Evolutionary conservation across 1,140 invertebrate genomes (phyloP).

Genomic region (Philaenus spumarius): DNA sequence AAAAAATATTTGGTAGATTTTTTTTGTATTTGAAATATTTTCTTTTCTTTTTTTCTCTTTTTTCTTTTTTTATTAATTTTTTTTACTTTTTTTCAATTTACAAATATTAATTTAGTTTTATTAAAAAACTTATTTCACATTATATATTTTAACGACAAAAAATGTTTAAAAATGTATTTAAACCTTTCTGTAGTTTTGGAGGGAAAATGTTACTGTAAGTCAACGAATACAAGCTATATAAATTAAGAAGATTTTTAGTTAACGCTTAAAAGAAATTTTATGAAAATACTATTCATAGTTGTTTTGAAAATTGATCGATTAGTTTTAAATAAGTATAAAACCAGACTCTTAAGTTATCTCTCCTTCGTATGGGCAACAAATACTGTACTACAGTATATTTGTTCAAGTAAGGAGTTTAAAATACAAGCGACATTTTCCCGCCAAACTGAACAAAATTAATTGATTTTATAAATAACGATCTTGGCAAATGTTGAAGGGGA

Average conservation of each 20-base stretch:
- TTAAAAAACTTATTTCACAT: slow-evolving; percentile 2
- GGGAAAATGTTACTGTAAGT: slow-evolving; percentile 5
- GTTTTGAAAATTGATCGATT: too few species aligned
- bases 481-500: neutral
- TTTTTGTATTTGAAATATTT: too few species aligned
- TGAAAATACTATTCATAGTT: too few species aligned
- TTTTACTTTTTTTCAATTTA: too few species aligned
- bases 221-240: neutral
- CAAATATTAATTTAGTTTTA: too few species aligned
- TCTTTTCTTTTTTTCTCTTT: too few species aligned
- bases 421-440: slow-evolving; percentile 7
- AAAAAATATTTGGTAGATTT: too few species aligned
- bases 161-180: slow-evolving; percentile 10
- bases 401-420: neutral
- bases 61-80: too few species aligned
- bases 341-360: too few species aligned
- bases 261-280: too few species aligned
- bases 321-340: too few species aligned
- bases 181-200: slow-evolving; percentile 6
- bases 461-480: slow-evolving; percentile 4
- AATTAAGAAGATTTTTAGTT: neutral
- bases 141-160: slow-evolving; percentile 7
- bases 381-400: neutral
- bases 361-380: too few species aligned
- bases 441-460: slow-evolving; percentile 5